Evolutionary conservation across 1,140 invertebrate species (phyloP), one percentile per base, ranked within the genome.

Genomic region (Sweltsa coloradensis): DNA sequence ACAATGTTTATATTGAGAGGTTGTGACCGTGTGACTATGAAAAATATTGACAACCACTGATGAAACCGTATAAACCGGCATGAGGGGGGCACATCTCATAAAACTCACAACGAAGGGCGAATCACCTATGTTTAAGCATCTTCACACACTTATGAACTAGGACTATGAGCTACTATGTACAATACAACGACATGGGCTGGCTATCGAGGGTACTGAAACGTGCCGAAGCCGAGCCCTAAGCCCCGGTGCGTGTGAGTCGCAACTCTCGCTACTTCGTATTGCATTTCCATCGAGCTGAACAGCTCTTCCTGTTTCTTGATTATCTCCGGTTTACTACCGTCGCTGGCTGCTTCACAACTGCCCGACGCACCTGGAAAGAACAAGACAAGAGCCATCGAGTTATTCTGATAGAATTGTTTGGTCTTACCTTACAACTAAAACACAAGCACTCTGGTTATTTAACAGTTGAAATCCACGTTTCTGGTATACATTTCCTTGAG

Each of bases 201-300:
- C 43, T 45, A 47, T 47, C 46, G 46, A 13, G 46, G 46, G 23
- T 47, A 47, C 46, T 47, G 46, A 27, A 47, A 47, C 21, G 37
- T 47, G 9, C 46, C 46, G 9, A 40, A 47, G 11, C 46, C 46
- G 2, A 47, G 31, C 13, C 46, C 92, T 1, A 95, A 80, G 4
- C 92, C 91, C 29, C 91, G 70, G 69, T 94, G 91, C 1, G 90
- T 94, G 63, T 96, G 92, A 0, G 92, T 96, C 9, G 89, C 85
- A 46, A 89, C 85, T 39, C 92, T 68, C 2, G 92, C 92, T 37
- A 91, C 87, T 66, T 94, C 89, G 61, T 97, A 97, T 61, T 97
- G 90, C 52, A 88, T 82, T 58, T 96, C 91, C 76, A 97, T 84
- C 29, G 83, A 81, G 43, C 77, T 76, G 62, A 96, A 95, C 67